Percentiles rank a stretch among this genome's conserved stretches.
These are phyloP conservation scores for Kryptolebias marmoratus DNA, from an alignment of 2,113 vertebrate species.

Conservation along the genomic window DNA sequence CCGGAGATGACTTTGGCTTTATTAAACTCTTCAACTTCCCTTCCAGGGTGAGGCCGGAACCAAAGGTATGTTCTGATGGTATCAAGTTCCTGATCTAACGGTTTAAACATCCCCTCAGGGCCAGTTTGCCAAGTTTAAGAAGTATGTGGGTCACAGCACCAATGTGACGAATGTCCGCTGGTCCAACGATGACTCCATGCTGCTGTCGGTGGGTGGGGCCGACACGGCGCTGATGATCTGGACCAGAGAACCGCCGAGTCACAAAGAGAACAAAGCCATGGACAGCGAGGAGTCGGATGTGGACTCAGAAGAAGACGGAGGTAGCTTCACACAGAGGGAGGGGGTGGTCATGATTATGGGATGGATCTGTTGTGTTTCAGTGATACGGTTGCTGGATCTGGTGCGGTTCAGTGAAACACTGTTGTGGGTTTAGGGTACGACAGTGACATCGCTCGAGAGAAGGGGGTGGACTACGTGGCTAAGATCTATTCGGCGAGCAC, in stretches of 20 bases:
- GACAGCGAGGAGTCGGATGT: conserved; percentile 97
- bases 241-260: conserved; percentile 89
- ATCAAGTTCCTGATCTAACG: background rate
- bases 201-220: conserved; percentile 93
- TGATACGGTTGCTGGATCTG: too few species aligned
- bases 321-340: conserved; percentile 65
- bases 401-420: too few species aligned
- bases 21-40: conserved; percentile 96
- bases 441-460: conserved; percentile 95
- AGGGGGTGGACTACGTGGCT: conserved; percentile 90
- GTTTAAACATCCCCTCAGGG: conserved; percentile 77
- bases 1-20: conserved; percentile 95
- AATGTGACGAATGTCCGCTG: conserved; percentile 94
- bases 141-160: conserved; percentile 94
- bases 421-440: conserved; percentile 87
- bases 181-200: conserved; percentile 90
- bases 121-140: conserved; percentile 91
- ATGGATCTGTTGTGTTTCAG: too few species aligned
- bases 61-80: background rate
- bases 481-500: conserved; percentile 94
- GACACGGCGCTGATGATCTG: conserved; percentile 97
- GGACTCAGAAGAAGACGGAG: conserved; percentile 94
- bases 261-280: conserved; percentile 89
- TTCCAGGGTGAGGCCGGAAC: conserved; percentile 83
- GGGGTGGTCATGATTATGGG: background rate